Percentiles rank a stretch among this genome's conserved stretches.
phyloP scores from a whole-genome alignment of 2,113 vertebrate species.

The Poecile atricapillus region DNA sequence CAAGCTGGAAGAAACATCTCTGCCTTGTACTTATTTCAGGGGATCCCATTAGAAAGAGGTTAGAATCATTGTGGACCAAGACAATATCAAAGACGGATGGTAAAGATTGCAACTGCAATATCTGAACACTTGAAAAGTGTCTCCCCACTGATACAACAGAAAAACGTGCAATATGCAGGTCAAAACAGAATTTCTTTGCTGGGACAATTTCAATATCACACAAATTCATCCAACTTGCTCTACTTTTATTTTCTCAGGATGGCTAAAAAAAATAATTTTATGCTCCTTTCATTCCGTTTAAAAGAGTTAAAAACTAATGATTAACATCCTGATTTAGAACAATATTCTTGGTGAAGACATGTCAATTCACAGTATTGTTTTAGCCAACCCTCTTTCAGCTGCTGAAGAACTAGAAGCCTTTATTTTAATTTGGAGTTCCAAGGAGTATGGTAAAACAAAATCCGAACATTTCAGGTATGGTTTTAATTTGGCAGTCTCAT shows the following conservation, averaged over 20 bases:
- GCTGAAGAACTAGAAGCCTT: neutral
- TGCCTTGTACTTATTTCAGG: neutral
- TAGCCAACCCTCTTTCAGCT: neutral
- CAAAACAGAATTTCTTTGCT: neutral
- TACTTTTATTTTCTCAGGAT: neutral
- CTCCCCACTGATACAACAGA: neutral
- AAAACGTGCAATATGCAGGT: neutral
- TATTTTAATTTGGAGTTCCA: neutral
- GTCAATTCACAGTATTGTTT: neutral
- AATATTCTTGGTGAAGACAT: neutral
- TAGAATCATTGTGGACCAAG: neutral
- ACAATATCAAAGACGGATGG: neutral
- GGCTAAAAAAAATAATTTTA: neutral
- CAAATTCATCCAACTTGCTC: neutral
- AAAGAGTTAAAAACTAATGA: neutral
- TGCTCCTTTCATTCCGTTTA: neutral
- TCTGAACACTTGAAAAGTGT: neutral
- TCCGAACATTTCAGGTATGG: neutral
- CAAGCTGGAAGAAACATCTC: neutral
- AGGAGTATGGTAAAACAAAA: neutral
- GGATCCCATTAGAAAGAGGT: neutral
- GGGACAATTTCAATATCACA: neutral
- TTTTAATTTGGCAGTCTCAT: neutral
- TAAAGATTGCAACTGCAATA: neutral
- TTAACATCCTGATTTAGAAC: neutral